A percentile compares a stretch with the other conserved stretches of the same genome.
Conservation (phyloP, 1,140 invertebrate genomes). For the Apolygus lucorum region DNA sequence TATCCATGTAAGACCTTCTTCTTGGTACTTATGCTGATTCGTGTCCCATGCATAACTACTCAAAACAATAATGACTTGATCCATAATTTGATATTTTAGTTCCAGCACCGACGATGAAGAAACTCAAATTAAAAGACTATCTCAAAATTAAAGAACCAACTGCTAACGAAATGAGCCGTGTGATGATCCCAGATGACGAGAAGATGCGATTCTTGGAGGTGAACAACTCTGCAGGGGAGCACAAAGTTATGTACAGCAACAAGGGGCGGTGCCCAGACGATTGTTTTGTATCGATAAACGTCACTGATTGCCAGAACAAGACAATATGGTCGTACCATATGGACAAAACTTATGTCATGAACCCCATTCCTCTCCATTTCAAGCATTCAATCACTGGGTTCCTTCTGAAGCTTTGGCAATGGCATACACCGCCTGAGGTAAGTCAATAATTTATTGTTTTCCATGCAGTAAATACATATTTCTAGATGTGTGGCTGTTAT, state of each 20-base stretch:
- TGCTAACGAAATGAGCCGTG: background rate
- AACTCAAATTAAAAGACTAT: background rate
- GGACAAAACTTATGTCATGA: conserved; percentile 53
- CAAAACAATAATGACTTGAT: no score
- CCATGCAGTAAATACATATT: no score
- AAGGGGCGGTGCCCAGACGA: conserved; percentile 51
- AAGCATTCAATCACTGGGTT: conserved; percentile 51
- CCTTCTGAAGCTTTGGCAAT: conserved; percentile 71
- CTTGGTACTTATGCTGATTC: no score
- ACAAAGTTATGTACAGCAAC: conserved; percentile 42
- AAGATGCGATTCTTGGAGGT: background rate
- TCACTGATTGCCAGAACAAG: conserved; percentile 46
- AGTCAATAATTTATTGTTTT: no score
- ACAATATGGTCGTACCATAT: conserved; percentile 49
- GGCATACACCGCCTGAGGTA: conserved; percentile 41
- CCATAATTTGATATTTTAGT: background rate
- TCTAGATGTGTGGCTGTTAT: no score
- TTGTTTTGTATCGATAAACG: conserved; percentile 51
- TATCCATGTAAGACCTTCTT: no score
- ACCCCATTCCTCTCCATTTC: conserved; percentile 53
- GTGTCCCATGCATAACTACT: no score
- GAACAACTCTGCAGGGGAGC: conserved; percentile 2
- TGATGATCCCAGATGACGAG: conserved; percentile 7
- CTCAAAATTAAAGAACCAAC: background rate
- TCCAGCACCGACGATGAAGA: background rate